A percentile compares a stretch with the other conserved stretches of the same genome.
Evolutionary conservation across 2,888 invertebrate genomes (phyloP).

Genomic region (Agrotis segetum): DNA sequence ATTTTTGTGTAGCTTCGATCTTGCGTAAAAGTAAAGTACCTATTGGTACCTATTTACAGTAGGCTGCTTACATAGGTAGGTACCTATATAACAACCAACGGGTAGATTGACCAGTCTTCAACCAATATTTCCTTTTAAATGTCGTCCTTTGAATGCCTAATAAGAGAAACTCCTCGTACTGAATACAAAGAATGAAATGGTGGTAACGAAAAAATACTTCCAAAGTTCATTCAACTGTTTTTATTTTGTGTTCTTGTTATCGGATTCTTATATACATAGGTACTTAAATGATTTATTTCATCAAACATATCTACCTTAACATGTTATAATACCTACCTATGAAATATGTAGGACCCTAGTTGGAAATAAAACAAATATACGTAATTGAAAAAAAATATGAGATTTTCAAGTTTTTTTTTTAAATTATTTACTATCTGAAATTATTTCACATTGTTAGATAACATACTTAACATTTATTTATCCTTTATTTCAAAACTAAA

Average conservation of each 20-base stretch:
- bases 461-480: too few species aligned
- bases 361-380: too few species aligned
- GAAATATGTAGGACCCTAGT: too few species aligned
- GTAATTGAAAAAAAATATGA: too few species aligned
- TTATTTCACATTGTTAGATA: too few species aligned
- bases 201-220: conserved; percentile 78
- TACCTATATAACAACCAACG: conserved; percentile 25
- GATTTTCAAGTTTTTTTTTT: too few species aligned
- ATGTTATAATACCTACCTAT: background rate
- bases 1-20: background rate
- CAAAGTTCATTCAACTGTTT: conserved; percentile 84
- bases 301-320: background rate
- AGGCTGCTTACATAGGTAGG: conserved; percentile 1
- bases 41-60: conserved; percentile 5
- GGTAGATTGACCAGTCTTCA: conserved; percentile 64
- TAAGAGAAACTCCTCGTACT: conserved; percentile 83
- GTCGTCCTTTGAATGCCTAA: conserved; percentile 88
- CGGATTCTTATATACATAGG: conserved; percentile 31
- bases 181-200: conserved; percentile 84
- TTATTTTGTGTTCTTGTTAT: conserved; percentile 53
- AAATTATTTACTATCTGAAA: too few species aligned
- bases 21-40: background rate
- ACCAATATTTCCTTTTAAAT: conserved; percentile 89
- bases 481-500: too few species aligned
- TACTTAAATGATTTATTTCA: conserved; percentile 22